These are phyloP conservation scores for Sebastes goodei DNA, from an alignment of 2,797 vertebrate species.

Conservation along the genomic window DNA sequence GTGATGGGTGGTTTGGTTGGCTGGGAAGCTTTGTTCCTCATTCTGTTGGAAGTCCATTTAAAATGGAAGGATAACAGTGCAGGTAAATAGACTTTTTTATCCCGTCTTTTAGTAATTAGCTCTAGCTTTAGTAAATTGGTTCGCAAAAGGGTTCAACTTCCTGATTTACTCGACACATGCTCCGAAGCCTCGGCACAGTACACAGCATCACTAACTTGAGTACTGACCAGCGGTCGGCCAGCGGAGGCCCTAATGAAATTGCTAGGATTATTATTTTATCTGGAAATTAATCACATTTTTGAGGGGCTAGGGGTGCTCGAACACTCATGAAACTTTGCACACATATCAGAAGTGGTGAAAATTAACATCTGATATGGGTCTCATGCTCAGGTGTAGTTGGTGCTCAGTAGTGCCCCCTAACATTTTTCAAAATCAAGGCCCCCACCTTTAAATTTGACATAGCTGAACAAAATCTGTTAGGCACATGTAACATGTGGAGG, in stretches of 20 bases:
- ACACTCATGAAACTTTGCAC: background rate
- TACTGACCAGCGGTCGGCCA: too few species aligned
- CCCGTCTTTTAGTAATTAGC: background rate
- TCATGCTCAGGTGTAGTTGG: background rate
- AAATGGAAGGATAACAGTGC: slow-evolving; percentile 17
- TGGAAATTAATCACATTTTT: too few species aligned
- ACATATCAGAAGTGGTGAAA: background rate
- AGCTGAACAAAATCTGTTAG: background rate
- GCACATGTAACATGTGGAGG: too few species aligned
- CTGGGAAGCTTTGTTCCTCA: slow-evolving; percentile 76
- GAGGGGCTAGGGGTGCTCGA: rapidly evolving
- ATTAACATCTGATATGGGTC: background rate
- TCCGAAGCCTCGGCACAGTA: too few species aligned
- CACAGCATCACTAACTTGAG: too few species aligned
- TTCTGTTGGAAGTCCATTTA: slow-evolving; percentile 61
- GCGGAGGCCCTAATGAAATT: too few species aligned
- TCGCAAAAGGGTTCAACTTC: too few species aligned
- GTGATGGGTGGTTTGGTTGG: slow-evolving; percentile 83
- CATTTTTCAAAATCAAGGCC: too few species aligned
- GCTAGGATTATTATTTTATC: too few species aligned
- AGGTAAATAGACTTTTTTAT: slow-evolving; percentile 55
- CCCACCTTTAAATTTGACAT: background rate
- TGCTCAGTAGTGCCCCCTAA: too few species aligned
- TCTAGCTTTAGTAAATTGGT: too few species aligned
- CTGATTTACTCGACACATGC: rapidly evolving